Evolutionary conservation across 2,888 invertebrate species (phyloP).

Genomic region (Vesta saturnalis): DNA sequence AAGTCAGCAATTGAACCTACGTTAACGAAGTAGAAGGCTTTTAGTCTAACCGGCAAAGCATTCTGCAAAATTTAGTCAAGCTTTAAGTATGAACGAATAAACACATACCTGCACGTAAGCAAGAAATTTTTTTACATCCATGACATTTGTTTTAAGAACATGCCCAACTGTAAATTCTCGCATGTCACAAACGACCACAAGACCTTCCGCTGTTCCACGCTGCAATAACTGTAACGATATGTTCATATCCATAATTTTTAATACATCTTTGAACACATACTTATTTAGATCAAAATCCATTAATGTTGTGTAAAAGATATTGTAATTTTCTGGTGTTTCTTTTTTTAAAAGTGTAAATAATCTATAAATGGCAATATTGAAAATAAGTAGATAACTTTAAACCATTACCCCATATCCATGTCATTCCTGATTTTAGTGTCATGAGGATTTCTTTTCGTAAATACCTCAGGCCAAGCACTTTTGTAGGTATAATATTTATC

Average conservation of each 20-base stretch:
- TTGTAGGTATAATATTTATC: conserved; percentile 70
- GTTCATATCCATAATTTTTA: conserved; percentile 68
- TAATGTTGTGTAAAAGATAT: conserved; percentile 51
- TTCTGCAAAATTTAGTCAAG: conserved; percentile 43
- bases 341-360: conserved; percentile 38
- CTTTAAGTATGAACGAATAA: too few relatives aligned
- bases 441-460: conserved; percentile 67
- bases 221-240: conserved; percentile 68
- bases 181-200: conserved; percentile 71
- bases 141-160: conserved; percentile 68
- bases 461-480: conserved; percentile 70
- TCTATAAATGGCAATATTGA: background rate
- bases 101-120: conserved; percentile 73
- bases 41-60: conserved; percentile 70
- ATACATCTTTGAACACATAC: conserved; percentile 65
- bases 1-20: conserved; percentile 77
- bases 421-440: conserved; percentile 62
- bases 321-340: conserved; percentile 50
- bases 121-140: conserved; percentile 72
- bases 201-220: conserved; percentile 66
- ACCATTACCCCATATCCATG: conserved; percentile 54
- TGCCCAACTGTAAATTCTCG: conserved; percentile 70
- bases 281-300: conserved; percentile 68
- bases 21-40: conserved; percentile 76
- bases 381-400: background rate